Base-by-base conservation (phyloP, 2,888 invertebrate genomes). In the Pteria penguin region DNA sequence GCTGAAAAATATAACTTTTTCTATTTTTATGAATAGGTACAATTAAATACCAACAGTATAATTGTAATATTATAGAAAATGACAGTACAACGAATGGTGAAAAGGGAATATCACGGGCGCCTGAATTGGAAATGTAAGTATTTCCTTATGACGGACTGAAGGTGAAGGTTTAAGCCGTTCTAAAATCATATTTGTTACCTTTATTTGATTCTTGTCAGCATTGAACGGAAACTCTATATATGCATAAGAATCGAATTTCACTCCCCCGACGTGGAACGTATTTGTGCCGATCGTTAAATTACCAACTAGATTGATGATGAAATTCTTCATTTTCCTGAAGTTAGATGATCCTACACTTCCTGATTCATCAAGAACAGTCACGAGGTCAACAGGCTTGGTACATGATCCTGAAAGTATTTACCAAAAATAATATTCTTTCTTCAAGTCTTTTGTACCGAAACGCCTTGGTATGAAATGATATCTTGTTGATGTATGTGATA, bases 201-300 rank as follows among this genome's bases (percentile, higher is more conserved):
- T 11, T 22, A 77, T 11, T 1, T 71, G 45, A 18, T 24, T 11
- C 55, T 79, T 74, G 36, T 22, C 52, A 4, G 61, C 57, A 52
- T 67, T 68, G 33, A 80, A 61, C 52, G 27, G 24, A 36, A 80
- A 72, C 8, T 67, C 60, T 1, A 60, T 36, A 0, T 65, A 45
- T 14, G 71, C 75, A 1, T 11, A 36, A 61, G 32, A 32, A 26
- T 36, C 14, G 45, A 36, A 36, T 14, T 36, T 36, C 8, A 36
- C 45, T 5, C 8, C 14, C 45, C 45, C 45, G 14, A 36, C 45
- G 8, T 36, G 45, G 45, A 36, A 36, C 8, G 45, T 14, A 5
- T 36, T 36, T 36, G 45, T 5, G 14, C 45, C 45, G 14, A 36
- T 36, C 5, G 5, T 14, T 14, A 36, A 11, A 11, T 36, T 36